phyloP scores from a whole-genome alignment of 1,140 invertebrate species.

The Choristoneura fumiferana region DNA sequence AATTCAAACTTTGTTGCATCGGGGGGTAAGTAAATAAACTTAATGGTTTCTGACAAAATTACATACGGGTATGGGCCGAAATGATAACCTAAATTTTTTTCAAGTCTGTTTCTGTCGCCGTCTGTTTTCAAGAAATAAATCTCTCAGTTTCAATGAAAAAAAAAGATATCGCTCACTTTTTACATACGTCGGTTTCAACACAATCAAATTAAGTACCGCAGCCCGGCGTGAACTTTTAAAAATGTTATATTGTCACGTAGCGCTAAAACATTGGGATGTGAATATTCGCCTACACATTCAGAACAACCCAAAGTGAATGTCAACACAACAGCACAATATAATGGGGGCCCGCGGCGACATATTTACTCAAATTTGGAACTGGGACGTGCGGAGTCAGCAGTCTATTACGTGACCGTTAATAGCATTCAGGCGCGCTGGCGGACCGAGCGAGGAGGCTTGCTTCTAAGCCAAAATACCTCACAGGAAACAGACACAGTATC shows the following conservation, averaged over 20 bases:
- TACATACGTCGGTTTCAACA: slow-evolving; percentile 6
- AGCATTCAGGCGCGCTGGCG: slow-evolving; percentile 44
- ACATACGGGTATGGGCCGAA: too few species aligned
- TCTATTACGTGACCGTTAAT: slow-evolving; percentile 68
- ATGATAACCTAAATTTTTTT: too few species aligned
- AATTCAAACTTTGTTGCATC: too few species aligned
- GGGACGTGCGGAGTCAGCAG: slow-evolving; percentile 55
- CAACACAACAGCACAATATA: slow-evolving; percentile 48
- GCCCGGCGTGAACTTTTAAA: slow-evolving; percentile 18
- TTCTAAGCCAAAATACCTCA: slow-evolving; percentile 55
- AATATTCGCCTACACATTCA: slow-evolving; percentile 36
- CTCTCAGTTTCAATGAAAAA: slow-evolving; percentile 33
- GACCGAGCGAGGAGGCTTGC: slow-evolving; percentile 41
- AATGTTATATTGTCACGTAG: slow-evolving; percentile 18
- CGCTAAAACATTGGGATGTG: slow-evolving; percentile 12
- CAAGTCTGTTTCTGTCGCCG: too few species aligned
- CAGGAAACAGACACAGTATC: background rate
- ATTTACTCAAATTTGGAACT: slow-evolving; percentile 66
- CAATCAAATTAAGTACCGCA: slow-evolving; percentile 18
- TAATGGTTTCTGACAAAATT: too few species aligned
- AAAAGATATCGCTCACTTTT: slow-evolving; percentile 24
- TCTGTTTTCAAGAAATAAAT: too few species aligned
- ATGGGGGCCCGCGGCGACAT: slow-evolving; percentile 47
- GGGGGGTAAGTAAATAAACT: too few species aligned
- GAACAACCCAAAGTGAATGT: slow-evolving; percentile 45